phyloP scores from a whole-genome alignment of 2,888 invertebrate genomes.

The Escarpia spicata region DNA sequence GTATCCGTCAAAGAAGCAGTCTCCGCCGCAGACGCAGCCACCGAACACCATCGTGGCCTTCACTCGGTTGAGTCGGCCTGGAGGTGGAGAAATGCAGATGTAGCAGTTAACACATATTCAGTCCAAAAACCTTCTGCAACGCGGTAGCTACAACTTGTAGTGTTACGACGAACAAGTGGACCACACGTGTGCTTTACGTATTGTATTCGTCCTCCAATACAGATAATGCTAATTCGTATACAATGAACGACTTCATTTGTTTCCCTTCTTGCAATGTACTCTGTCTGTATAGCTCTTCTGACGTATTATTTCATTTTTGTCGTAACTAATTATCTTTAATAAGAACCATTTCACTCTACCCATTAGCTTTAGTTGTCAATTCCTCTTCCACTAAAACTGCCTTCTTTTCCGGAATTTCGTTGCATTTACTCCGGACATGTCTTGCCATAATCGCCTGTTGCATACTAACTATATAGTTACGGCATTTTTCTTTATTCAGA shows the following conservation, averaged over 20 bases:
- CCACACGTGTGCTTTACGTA: background rate
- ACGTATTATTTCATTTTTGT: background rate
- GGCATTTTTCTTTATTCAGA: too few relatives aligned
- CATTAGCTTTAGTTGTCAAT: background rate
- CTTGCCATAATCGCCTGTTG: background rate
- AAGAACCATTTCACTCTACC: background rate
- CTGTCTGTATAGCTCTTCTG: background rate
- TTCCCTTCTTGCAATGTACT: background rate
- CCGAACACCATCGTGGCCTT: slow-evolving; percentile 18
- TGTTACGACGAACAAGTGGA: background rate
- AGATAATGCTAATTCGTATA: background rate
- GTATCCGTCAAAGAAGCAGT: slow-evolving; percentile 23
- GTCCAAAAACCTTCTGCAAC: background rate
- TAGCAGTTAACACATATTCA: background rate
- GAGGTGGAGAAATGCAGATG: background rate
- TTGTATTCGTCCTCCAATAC: background rate
- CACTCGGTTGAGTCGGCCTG: slow-evolving; percentile 18
- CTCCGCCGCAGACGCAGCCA: slow-evolving; percentile 13
- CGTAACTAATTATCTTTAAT: background rate
- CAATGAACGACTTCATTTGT: background rate
- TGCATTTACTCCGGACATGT: background rate
- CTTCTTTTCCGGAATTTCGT: background rate
- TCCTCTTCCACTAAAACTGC: background rate
- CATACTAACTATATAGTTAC: background rate
- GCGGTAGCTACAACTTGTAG: background rate